These are phyloP conservation scores for Corythornis cristatus DNA, from an alignment of 2,113 vertebrate genomes.

Conservation along the genomic window DNA sequence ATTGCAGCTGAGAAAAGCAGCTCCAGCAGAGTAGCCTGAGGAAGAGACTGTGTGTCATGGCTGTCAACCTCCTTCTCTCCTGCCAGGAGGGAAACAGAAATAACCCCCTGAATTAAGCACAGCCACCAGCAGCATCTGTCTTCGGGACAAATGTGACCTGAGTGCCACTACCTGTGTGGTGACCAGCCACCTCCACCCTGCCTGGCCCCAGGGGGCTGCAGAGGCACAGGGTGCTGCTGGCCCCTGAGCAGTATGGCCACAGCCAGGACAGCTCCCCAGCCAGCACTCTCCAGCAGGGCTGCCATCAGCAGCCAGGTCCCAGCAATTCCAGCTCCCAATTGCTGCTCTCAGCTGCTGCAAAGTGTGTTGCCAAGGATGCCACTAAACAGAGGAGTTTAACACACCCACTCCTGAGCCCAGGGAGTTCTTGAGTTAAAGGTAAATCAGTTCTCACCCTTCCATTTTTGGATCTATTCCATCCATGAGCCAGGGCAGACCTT, in stretches of 20 bases:
- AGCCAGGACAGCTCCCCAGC: not conserved
- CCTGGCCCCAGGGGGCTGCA: fast-evolving
- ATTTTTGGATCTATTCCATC: not conserved
- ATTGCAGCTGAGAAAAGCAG: slow-evolving; percentile 55
- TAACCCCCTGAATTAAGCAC: not conserved
- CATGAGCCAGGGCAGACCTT: not conserved
- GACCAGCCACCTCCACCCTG: not conserved
- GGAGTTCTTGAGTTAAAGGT: not conserved
- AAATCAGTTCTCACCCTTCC: not conserved
- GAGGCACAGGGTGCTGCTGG: not conserved
- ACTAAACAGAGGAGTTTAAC: not conserved
- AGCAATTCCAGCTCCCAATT: not conserved
- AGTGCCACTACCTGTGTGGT: not conserved
- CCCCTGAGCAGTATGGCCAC: not conserved
- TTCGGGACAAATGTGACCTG: not conserved
- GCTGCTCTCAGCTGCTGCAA: not conserved
- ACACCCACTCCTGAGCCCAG: not conserved
- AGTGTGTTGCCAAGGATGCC: not conserved
- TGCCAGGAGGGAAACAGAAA: not conserved
- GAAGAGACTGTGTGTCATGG: slow-evolving; percentile 11
- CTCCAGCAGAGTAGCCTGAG: slow-evolving; percentile 4
- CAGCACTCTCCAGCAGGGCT: not conserved
- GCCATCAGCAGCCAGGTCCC: not conserved
- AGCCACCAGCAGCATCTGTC: not conserved
- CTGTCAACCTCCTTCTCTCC: not conserved